Conservation (phyloP, 2,113 vertebrate species). For the Lampris incognitus region DNA sequence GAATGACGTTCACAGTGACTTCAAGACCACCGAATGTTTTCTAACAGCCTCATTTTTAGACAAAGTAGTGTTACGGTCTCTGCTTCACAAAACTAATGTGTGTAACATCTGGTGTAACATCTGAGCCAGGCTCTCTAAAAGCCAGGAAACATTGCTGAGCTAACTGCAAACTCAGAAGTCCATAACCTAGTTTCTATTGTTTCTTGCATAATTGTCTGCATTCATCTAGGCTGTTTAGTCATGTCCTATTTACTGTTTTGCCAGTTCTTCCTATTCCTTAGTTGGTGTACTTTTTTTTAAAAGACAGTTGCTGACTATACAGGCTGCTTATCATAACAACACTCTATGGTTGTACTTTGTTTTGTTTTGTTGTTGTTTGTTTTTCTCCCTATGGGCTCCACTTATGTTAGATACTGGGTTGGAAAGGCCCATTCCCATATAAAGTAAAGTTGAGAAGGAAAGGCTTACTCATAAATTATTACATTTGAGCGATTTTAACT, state of each 20-base stretch:
- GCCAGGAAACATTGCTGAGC: background rate
- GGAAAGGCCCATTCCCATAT: background rate
- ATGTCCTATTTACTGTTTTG: slow-evolving; percentile 13
- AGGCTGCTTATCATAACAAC: slow-evolving; percentile 9
- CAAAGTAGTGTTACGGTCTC: too few species aligned
- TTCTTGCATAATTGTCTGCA: slow-evolving; percentile 3
- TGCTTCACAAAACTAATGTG: too few species aligned
- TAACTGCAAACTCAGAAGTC: background rate
- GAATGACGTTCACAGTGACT: too few species aligned
- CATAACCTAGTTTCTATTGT: slow-evolving; percentile 5
- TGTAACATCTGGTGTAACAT: too few species aligned
- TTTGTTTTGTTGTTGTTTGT: slow-evolving; percentile 2
- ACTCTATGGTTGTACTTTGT: background rate
- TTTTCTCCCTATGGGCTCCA: background rate
- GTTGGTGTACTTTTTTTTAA: slow-evolving; percentile 15
- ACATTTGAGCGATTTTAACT: background rate
- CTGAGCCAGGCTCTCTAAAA: background rate
- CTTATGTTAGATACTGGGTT: background rate
- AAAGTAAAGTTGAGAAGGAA: background rate
- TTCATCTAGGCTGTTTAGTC: slow-evolving; percentile 25
- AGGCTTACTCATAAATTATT: background rate
- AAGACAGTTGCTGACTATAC: slow-evolving; percentile 13
- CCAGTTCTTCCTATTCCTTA: background rate
- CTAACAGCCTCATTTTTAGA: background rate
- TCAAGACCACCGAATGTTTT: background rate